These are phyloP conservation scores for Tolmerus cingulatus DNA, from an alignment of 2,888 invertebrate species.

Conservation along the genomic window DNA sequence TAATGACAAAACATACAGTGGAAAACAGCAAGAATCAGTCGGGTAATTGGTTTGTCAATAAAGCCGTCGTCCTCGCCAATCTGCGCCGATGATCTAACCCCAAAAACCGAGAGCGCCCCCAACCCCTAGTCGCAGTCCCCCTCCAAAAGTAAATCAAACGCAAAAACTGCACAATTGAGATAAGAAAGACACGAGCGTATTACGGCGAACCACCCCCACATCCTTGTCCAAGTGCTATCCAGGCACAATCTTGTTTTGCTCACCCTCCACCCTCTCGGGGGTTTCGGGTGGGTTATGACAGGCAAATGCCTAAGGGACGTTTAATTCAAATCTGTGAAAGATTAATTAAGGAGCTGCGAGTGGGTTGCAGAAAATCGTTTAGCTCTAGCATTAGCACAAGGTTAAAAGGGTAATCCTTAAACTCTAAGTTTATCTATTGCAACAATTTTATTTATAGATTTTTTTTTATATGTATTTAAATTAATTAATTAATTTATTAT, in stretches of 20 bases:
- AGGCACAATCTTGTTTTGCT: slow-evolving; percentile 48
- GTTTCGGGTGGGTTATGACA: slow-evolving; percentile 24
- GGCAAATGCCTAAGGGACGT: slow-evolving; percentile 26
- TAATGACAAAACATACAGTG: slow-evolving; percentile 4
- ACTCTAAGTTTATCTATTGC: no score
- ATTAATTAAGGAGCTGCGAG: not conserved
- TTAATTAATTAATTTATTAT: no score
- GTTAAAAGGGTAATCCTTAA: not conserved
- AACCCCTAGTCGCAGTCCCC: not conserved
- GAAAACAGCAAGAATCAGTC: slow-evolving; percentile 7
- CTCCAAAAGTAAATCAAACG: slow-evolving; percentile 45
- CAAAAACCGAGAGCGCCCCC: slow-evolving; percentile 3
- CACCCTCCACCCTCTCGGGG: slow-evolving; percentile 44
- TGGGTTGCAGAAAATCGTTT: not conserved
- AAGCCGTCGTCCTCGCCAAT: slow-evolving; percentile 33
- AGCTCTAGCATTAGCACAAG: not conserved
- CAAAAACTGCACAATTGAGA: slow-evolving; percentile 49
- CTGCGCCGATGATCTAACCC: slow-evolving; percentile 43
- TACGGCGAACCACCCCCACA: not conserved
- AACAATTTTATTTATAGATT: no score
- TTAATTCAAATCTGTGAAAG: slow-evolving; percentile 1
- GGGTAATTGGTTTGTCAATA: slow-evolving; percentile 45
- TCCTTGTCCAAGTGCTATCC: slow-evolving; percentile 32
- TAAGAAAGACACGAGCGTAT: slow-evolving; percentile 43
- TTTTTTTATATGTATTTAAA: no score